Conservation (phyloP, 2,797 vertebrate species). For the Girardinus metallicus region DNA sequence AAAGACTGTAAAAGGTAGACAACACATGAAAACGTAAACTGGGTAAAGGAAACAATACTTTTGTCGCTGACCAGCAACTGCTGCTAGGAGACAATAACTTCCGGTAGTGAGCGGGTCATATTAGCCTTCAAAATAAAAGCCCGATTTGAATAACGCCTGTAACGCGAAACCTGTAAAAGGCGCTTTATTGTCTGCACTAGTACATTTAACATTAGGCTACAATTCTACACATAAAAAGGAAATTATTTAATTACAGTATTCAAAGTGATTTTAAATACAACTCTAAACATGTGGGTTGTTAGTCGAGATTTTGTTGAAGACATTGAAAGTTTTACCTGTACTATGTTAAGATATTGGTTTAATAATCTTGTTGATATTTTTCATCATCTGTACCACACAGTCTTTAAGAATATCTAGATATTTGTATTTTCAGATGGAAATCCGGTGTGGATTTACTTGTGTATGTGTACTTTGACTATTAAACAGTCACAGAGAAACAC, state of each 20-base stretch:
- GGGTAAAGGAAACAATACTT: background rate
- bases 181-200: background rate
- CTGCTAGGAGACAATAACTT: constrained; percentile 1
- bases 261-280: background rate
- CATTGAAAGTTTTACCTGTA: background rate
- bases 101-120: background rate
- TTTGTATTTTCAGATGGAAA: too few species aligned
- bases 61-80: background rate
- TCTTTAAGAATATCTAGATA: too few species aligned
- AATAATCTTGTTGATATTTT: background rate
- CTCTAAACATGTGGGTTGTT: too few species aligned
- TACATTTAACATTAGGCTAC: background rate
- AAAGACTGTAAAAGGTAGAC: background rate
- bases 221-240: background rate
- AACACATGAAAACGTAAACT: background rate
- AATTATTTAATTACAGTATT: background rate
- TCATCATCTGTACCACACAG: background rate
- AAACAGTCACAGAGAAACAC: too few species aligned
- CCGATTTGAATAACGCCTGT: too few species aligned
- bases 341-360: background rate
- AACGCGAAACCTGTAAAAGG: background rate
- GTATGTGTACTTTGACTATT: background rate
- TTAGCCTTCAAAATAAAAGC: constrained; percentile 9
- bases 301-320: background rate
- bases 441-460: too few species aligned